Evolutionary conservation across 2,797 vertebrate species (phyloP), one percentile per base, ranked within the genome.

Genomic region (Lacerta agilis): DNA sequence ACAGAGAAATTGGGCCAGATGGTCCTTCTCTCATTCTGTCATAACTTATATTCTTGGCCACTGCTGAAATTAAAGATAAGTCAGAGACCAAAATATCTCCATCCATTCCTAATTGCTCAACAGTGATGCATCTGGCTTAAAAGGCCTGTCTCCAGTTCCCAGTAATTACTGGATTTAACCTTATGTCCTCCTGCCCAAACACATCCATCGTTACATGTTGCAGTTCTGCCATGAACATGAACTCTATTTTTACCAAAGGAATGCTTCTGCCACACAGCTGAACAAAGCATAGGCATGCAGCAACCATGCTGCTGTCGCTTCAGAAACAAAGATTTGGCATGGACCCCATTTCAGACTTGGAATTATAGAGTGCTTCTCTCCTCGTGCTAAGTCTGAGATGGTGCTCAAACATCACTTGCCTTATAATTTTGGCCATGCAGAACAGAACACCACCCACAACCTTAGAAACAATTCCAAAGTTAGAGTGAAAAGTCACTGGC

Each of bases 11-110:
- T 85, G 82, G 75, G 91, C 90, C 94, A 94, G 94, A 93, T 94
- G 94, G 91, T 69, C 75, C 77, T 92, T 90, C 89, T 92, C 89
- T 88, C 77, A 92, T 91, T 91, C 85, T 88, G 86, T 86, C 88
- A 78, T 94, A 92, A 89, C 73, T 94, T 93, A 91, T n/a, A 66
- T 91, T 93, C 91, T 91, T 94, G 92, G 89, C 93, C 90, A 82
- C 86, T 86, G 69, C 69, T 83, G 78, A 94, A 86, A 38, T 85
- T 88, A 91, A 94, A 94, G 92, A 91, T 84, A 81, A 83, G 90
- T 92, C 90, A 90, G 87, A 88, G 92, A 73, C 86, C 73, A 93
- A 91, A 94, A 94, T 89, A 71, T 45, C 36, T 78, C 58, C 86
- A 33, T 66, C 83, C 78, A 38, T n/a, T 0, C 88, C 86, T 94